Conservation (phyloP, 2,113 vertebrate species). For the Alosa alosa region DNA sequence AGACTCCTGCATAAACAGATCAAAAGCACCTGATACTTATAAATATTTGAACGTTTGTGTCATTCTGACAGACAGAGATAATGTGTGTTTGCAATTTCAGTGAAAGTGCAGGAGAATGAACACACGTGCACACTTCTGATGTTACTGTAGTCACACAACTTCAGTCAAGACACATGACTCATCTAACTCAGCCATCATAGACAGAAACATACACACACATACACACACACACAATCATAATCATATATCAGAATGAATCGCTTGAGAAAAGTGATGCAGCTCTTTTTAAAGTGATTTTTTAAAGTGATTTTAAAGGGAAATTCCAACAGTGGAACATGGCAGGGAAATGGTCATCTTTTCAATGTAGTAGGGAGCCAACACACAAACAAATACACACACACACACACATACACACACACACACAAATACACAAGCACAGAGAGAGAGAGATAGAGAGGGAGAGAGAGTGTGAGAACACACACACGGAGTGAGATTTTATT, state of each 20-base stretch:
- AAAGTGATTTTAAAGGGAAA: not conserved
- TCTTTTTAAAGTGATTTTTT: not conserved
- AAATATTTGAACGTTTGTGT: too few species aligned
- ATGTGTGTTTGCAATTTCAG: too few species aligned
- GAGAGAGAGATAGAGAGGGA: not conserved
- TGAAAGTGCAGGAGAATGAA: too few species aligned
- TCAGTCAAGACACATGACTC: too few species aligned
- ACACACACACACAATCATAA: too few species aligned
- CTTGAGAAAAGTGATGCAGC: too few species aligned
- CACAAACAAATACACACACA: not conserved
- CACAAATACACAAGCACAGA: not conserved
- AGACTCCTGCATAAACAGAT: too few species aligned
- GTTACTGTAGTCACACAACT: too few species aligned
- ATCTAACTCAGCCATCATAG: not conserved
- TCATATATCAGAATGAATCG: too few species aligned
- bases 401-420: not conserved
- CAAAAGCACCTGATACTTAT: too few species aligned
- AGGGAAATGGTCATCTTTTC: not conserved
- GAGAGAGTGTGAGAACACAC: not conserved
- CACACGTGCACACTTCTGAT: not conserved
- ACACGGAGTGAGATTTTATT: not conserved
- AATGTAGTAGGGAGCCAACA: not conserved
- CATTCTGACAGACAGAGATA: too few species aligned
- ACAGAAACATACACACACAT: not conserved
- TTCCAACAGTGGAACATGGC: not conserved